Evolutionary conservation across 2,888 invertebrate genomes (phyloP).

Genomic region (Tridacna crocea): DNA sequence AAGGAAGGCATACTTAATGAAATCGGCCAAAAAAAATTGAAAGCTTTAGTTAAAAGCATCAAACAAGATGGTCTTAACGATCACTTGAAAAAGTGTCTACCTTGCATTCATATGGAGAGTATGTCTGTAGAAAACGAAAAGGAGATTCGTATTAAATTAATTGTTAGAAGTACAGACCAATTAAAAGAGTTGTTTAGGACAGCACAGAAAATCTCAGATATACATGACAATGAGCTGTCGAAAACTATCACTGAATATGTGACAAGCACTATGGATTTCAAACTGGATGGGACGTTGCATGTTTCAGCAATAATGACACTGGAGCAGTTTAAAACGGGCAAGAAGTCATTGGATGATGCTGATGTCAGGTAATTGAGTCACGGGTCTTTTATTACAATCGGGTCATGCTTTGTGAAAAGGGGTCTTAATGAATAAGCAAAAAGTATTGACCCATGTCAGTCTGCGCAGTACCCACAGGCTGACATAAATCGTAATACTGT

Average conservation of each 20-base stretch:
- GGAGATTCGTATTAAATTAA: neutral
- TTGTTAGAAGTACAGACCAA: neutral
- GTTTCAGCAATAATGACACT: neutral
- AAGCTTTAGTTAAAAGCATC: neutral
- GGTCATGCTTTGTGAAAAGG: no score
- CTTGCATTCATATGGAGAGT: neutral
- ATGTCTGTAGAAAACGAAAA: neutral
- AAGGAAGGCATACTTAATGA: neutral
- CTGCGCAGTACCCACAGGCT: no score
- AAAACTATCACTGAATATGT: neutral
- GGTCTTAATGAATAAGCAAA: no score
- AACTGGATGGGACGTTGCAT: neutral
- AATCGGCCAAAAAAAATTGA: neutral
- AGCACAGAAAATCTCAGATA: neutral
- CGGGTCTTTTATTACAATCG: no score
- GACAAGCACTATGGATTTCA: neutral
- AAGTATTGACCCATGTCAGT: no score
- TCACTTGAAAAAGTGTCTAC: neutral
- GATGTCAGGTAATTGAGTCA: neutral
- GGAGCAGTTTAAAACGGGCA: neutral
- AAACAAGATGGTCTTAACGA: neutral
- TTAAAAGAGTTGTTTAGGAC: neutral
- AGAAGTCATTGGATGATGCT: neutral
- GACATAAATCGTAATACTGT: no score
- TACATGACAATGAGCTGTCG: neutral